Base-by-base conservation (phyloP, 2,113 vertebrate genomes). In the Xiphophorus maculatus region DNA sequence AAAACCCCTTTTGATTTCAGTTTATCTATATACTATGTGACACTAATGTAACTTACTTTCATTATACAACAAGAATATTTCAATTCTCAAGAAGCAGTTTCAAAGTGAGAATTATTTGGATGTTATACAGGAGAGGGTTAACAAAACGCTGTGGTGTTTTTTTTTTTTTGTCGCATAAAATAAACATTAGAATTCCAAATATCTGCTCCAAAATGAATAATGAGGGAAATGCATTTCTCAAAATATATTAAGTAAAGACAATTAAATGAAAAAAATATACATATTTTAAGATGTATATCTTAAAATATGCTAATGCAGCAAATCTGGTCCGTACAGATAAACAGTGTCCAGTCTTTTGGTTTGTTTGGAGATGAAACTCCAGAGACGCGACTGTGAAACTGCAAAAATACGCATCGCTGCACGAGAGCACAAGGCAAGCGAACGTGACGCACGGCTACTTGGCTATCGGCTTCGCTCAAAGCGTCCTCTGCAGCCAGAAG, bases 381-480 rank as follows among this genome's bases (percentile, higher is more conserved):
- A 69, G 66, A 32, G 11, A 51, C 8, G 3, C 25, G 9, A 29
- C 40, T 44, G 75, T 63, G 33, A 73, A 60, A 62, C 54, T 69
- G 60, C 27, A 63, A 27, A 60, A 78, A 61, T 54, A 61, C 42
- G 63, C 69, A 63, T 69, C 75, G 37, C 66, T 25, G 51, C 65
- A 25, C 5, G 51, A 62, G 60, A 37, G 71, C 84, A 83, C 82
- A 83, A 64, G 80, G 76, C 60, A 0, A 66, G 74, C 69, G 71
- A 82, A 88, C 73, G 83, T 87, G 82, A 85, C 80, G 44, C 60
- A 25, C 0, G 0, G 6, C n/a, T 17, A 7, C 32, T 63, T 58
- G 44, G 61, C 61, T 14, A 8, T n/a, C 42, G 15, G 5, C 28
- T 37, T n/a, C 28, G 8, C 19, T 30, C 29, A 35, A 14, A 15